Conservation (phyloP, 2,113 vertebrate genomes). For the Beaufortia kweichowensis region DNA sequence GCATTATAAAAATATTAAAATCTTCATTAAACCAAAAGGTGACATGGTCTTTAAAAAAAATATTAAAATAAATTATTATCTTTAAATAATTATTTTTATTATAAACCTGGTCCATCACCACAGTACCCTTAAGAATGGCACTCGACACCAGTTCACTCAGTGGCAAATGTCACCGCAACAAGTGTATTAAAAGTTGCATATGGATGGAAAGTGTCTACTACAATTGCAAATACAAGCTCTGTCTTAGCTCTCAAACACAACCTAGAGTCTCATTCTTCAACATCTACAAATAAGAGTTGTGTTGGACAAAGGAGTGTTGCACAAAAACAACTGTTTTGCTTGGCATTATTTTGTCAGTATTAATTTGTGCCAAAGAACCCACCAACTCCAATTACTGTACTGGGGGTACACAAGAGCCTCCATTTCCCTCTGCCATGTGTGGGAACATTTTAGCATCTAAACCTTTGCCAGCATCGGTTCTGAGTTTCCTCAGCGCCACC, state of each 20-base stretch:
- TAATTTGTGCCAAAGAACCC: slow-evolving; percentile 49
- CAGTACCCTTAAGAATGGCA: background rate
- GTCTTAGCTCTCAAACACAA: slow-evolving; percentile 29
- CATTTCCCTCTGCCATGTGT: slow-evolving; percentile 50
- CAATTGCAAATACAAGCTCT: slow-evolving; percentile 2
- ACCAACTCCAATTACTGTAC: slow-evolving; percentile 18
- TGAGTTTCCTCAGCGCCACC: slow-evolving; percentile 61
- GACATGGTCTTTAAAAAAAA: too few species aligned
- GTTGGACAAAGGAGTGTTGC: background rate
- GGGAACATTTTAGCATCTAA: slow-evolving; percentile 46
- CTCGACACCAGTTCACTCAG: background rate
- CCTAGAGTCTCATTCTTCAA: background rate
- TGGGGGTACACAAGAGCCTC: slow-evolving; percentile 39
- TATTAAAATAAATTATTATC: too few species aligned
- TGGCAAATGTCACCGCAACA: too few species aligned
- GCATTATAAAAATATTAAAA: too few species aligned
- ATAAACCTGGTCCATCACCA: background rate
- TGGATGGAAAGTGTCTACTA: background rate
- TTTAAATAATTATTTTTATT: background rate
- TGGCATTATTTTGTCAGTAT: slow-evolving; percentile 42
- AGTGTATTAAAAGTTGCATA: background rate
- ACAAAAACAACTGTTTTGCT: slow-evolving; percentile 43
- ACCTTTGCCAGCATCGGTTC: slow-evolving; percentile 52
- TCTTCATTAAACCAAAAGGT: too few species aligned
- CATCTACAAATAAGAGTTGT: background rate